Evolutionary conservation across 2,797 vertebrate genomes (phyloP).

Genomic region (Paguma larvata): DNA sequence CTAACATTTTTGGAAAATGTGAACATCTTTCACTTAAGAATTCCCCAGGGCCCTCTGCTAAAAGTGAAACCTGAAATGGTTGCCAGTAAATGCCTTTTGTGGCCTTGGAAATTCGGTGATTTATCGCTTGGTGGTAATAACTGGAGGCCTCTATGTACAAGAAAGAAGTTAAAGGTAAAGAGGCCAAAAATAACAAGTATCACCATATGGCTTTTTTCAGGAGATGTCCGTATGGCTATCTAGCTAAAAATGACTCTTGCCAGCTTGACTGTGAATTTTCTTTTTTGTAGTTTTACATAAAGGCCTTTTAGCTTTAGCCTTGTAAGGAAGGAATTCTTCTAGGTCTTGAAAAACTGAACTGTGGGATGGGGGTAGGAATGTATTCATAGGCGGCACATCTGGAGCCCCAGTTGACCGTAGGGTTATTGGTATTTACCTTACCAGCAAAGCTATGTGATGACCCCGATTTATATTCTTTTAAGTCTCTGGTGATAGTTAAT

Average conservation of each 20-base stretch:
- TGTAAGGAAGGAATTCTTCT: slow-evolving; percentile 31
- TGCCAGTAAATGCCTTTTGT: slow-evolving; percentile 77
- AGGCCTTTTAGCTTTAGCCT: slow-evolving; percentile 19
- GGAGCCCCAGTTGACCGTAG: background rate
- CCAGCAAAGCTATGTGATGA: background rate
- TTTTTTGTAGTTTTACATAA: slow-evolving; percentile 17
- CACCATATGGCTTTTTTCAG: slow-evolving; percentile 79
- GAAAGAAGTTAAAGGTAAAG: slow-evolving; percentile 71
- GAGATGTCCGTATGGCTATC: slow-evolving; percentile 65
- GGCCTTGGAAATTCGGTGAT: slow-evolving; percentile 80
- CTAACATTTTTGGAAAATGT: slow-evolving; percentile 67
- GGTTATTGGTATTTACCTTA: background rate
- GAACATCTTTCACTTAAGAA: slow-evolving; percentile 68
- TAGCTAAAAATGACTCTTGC: slow-evolving; percentile 52
- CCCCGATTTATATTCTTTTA: background rate
- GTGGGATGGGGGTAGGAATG: background rate
- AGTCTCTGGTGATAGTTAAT: background rate
- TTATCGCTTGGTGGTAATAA: slow-evolving; percentile 82
- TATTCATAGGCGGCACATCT: background rate
- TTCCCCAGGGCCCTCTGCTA: slow-evolving; percentile 63
- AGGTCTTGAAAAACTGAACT: slow-evolving; percentile 41
- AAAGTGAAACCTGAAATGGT: slow-evolving; percentile 68
- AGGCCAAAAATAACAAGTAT: slow-evolving; percentile 80
- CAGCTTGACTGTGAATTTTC: slow-evolving; percentile 45
- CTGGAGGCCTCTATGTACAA: slow-evolving; percentile 63